Base-by-base conservation (phyloP, 1,140 invertebrate genomes). In the Amyelois transitella region DNA sequence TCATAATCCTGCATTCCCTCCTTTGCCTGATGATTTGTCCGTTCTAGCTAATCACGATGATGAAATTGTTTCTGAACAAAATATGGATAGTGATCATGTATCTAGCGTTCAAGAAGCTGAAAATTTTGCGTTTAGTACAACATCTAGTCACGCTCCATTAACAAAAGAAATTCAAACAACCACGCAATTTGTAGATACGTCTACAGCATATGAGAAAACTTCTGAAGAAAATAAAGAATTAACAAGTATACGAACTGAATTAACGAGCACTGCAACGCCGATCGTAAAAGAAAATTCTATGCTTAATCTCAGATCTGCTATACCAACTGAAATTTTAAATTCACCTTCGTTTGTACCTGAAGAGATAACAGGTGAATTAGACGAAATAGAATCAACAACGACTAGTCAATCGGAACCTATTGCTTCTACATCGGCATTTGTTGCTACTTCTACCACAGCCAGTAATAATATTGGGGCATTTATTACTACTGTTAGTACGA, bases 1-100 rank as follows among this genome's bases (percentile, higher is more conserved):
- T 57, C 81, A 82, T 43, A 88, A 88, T 55, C 85, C 85, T 1
- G 82, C 83, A 20, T 88, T 88, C 49, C 85, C 85, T 0, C 85
- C 85, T 0, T 70, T 86, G 17, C 85, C 82, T 14, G 85, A 88
- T 55, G 85, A 88, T 62, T 70, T 88, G 6, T 77, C 81, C 14
- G 75, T 82, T 17, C 52, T 74, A 8, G 69, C 75, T 22, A 83
- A 79, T 55, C 82, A 84, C 18, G 81, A 80, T 18, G 82, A 86
- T 43, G 85, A 83, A 60, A 76, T 77, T n/a, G 61, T 80, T 32
- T 67, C 75, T 2, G 83, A 86, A 64, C 76, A 75, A 55, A 72
- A 64, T 52, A 55, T 63, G 18, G 81, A 84, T 18, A 69, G 52
- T 60, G 75, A 84, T n/a, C 77, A 85, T 44, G 51, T 76, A 4